Conservation (phyloP, 2,888 invertebrate genomes). For the Steinernema scapterisci region DNA sequence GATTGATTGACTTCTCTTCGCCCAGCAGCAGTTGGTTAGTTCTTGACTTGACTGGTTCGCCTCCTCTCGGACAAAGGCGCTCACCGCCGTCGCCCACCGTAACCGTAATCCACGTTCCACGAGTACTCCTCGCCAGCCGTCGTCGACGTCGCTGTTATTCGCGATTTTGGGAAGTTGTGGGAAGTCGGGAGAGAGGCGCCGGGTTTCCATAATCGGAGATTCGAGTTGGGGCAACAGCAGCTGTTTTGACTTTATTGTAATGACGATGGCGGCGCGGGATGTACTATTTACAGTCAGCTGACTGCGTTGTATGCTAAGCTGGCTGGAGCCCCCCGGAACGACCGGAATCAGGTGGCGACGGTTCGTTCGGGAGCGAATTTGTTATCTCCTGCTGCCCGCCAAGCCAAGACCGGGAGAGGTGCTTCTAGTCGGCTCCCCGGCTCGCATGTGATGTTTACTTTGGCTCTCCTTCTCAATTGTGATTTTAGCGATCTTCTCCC, state of each 20-base stretch:
- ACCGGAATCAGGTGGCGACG: slow-evolving; percentile 1
- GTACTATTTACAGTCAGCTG: slow-evolving; percentile 27
- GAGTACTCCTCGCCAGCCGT: background rate
- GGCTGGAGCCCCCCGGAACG: background rate
- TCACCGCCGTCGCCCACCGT: background rate
- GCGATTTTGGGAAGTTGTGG: slow-evolving; percentile 13
- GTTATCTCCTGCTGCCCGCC: background rate
- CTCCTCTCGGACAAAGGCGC: background rate
- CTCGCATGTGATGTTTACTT: slow-evolving; percentile 20
- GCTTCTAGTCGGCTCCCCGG: background rate
- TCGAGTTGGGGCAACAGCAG: background rate
- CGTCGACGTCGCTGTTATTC: slow-evolving; percentile 12
- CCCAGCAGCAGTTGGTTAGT: too few species aligned
- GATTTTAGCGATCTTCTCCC: slow-evolving; percentile 3
- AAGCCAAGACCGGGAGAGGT: background rate
- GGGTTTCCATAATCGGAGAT: slow-evolving; percentile 28
- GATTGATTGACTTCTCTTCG: slow-evolving; percentile 9
- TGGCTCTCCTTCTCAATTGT: background rate
- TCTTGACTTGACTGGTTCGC: slow-evolving; percentile 23
- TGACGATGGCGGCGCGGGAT: slow-evolving; percentile 13
- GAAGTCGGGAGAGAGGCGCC: background rate
- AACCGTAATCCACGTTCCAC: slow-evolving; percentile 17
- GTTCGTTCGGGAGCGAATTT: background rate
- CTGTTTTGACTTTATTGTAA: slow-evolving; percentile 29
- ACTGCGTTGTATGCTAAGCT: background rate